Evolutionary conservation across 2,888 invertebrate species (phyloP).

Genomic region (Idaea aversata): DNA sequence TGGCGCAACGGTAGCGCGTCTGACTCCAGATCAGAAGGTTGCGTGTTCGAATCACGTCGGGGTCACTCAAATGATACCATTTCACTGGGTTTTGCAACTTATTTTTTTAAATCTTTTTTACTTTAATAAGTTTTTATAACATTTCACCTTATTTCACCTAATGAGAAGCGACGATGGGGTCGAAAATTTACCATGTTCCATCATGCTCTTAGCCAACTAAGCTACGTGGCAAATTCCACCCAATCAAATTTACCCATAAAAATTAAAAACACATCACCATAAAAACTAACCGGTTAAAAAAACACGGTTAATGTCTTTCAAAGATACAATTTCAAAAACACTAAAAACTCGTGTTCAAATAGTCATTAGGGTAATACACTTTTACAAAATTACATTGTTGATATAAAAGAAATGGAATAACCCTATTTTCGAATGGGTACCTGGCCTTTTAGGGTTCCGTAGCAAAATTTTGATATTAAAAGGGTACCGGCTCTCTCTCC

Average conservation of each 20-base stretch:
- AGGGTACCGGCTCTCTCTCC: too few species aligned
- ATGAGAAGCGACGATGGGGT: too few species aligned
- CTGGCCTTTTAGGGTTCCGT: background rate
- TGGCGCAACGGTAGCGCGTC: constrained; percentile 99
- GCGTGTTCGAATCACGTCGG: constrained; percentile 98
- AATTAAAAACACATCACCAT: background rate
- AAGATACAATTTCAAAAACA: constrained; percentile 30
- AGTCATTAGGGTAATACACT: constrained; percentile 32
- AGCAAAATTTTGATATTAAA: background rate
- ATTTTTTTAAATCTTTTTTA: too few species aligned
- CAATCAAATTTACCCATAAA: background rate
- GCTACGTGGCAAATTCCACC: too few species aligned
- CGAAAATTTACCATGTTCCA: too few species aligned
- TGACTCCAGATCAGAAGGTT: constrained; percentile 99
- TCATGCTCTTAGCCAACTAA: too few species aligned
- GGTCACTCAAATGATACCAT: too few species aligned
- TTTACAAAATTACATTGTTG: constrained; percentile 16
- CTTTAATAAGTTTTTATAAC: too few species aligned
- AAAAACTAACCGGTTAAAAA: background rate
- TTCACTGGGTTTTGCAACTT: too few species aligned
- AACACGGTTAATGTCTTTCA: background rate
- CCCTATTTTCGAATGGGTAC: constrained; percentile 3
- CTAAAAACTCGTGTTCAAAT: constrained; percentile 27
- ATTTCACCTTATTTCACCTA: too few species aligned
- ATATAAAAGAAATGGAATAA: constrained; percentile 15